Base-by-base conservation (phyloP, 2,797 vertebrate genomes). In the Sebastes matsubarae region DNA sequence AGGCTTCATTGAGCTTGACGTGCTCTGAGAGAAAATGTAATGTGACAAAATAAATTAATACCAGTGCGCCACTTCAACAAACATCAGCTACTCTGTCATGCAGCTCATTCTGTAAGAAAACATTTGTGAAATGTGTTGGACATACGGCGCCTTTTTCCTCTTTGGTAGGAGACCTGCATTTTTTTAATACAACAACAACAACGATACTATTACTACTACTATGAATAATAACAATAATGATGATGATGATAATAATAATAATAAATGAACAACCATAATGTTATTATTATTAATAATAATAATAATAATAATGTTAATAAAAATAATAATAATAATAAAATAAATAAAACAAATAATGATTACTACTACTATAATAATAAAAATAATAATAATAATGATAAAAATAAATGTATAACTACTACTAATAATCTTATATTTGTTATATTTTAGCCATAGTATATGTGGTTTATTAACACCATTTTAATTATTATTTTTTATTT, bases 1-100 rank as follows among this genome's bases (percentile, higher is more conserved):
- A 60, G 63, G 27, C 75, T 86, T 84, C 86, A 81, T 78, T 88
- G 77, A 83, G 75, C 82, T 72, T 84, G 86, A 93, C 76, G 52
- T 75, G 27, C 72, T 72, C 58, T 22, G 30, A 79, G 60, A 84
- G 75, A 89, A 94, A 94, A 94, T 95, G 84, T 24, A 81, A 92
- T 94, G 91, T 87, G 92, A 95, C 90, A 80, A 89, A 93, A 92
- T 92, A 90, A 90, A 94, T 94, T 32, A 88, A 90, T 87, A 86
- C 83, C 93, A 93, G 91, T 60, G 52, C 58, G 32, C 68, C 80
- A 73, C 63, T 75, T 74, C 18, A 64, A 11, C 58, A 22, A 71
- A 77, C 72, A 81, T 84, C 84, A 79, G 74, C 79, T 82, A 72
- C 77, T 68, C 63, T 71, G 42, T 75, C 72, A 70, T 79, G 69